Conservation (phyloP, 1,140 invertebrate species). For the Lepidurus apus region DNA sequence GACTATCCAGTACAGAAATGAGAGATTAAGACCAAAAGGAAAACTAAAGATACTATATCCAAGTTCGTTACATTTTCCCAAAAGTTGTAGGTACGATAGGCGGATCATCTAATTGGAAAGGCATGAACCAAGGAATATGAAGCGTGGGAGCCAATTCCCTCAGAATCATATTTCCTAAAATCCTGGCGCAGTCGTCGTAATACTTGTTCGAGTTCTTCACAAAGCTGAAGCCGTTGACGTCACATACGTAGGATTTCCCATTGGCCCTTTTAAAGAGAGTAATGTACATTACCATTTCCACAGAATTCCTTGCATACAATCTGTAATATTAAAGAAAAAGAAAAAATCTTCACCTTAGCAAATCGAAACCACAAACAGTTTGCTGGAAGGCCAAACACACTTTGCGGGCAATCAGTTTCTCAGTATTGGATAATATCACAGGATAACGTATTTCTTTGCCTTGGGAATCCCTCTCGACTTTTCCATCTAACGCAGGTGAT, state of each 20-base stretch:
- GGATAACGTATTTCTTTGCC: conserved; percentile 99
- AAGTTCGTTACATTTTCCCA: conserved; percentile 76
- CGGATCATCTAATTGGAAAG: conserved; percentile 95
- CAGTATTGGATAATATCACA: conserved; percentile 92
- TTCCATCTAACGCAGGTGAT: conserved; percentile 94
- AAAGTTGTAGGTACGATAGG: conserved; percentile 98
- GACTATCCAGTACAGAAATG: not conserved
- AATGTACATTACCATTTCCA: not conserved
- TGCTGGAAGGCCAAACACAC: conserved; percentile 98
- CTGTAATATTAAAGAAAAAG: not conserved
- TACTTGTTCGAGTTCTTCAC: conserved; percentile 99
- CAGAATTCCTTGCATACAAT: not conserved
- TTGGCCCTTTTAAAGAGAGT: conserved; percentile 67
- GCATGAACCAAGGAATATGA: conserved; percentile 94
- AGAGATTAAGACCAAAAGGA: not conserved
- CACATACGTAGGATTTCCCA: conserved; percentile 97
- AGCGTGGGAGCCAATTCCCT: conserved; percentile 87
- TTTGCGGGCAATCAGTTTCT: conserved; percentile 98
- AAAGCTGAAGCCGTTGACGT: conserved; percentile 99
- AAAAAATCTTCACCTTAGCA: conserved; percentile 63
- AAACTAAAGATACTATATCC: not conserved
- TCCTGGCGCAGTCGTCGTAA: conserved; percentile 98
- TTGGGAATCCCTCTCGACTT: conserved; percentile 96
- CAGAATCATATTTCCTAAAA: conserved; percentile 89
- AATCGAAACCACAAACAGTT: conserved; percentile 98